Evolutionary conservation across 1,140 invertebrate species (phyloP), one percentile per base, ranked within the genome.

Genomic region (Leptinotarsa undecemlineata): DNA sequence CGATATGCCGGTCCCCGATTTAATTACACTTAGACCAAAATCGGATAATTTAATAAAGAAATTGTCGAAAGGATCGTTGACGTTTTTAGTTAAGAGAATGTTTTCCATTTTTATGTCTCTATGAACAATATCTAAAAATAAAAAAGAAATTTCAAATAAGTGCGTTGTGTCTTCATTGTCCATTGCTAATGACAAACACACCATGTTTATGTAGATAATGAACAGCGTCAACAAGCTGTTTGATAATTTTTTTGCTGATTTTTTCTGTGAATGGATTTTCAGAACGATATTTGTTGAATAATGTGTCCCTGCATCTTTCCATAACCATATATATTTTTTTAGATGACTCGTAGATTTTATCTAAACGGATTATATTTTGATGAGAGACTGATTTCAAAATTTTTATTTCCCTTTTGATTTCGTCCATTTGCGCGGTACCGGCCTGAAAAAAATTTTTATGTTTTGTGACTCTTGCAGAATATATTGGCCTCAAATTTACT

Each of bases 91-190:
- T 8, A 89, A 79, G 68, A 90, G 79, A 74, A 90, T 88, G 82
- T 90, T 90, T 80, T 90, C 88, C 78, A 89, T 79, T 79, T 90
- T 90, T 33, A 90, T 80, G 83, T 90, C 89, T 79, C 89, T 82
- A 82, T 90, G 89, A 26, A 89, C 87, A 76, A 90, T 89, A 79
- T 87, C 88, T 89, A 17, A 5, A 57, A 57, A 57, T 57, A 19
- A 57, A 42, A 42, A 42, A 8, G 8, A 42, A 42, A 42, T 11
- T 42, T 42, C 33, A 42, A 42, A 42, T 11, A 42, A 2, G 8
- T 11, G 33, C 6, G 6, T 8, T 11, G 33, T 1, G 6, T 8
- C 33, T 33, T 6, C 33, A 33, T 6, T 33, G 1, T 33, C 33
- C 8, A 33, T 33, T 33, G 33, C 33, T 33, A 33, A 8, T 8